Evolutionary conservation across 2,888 invertebrate species (phyloP).

Genomic region (Loripinus fragilis): DNA sequence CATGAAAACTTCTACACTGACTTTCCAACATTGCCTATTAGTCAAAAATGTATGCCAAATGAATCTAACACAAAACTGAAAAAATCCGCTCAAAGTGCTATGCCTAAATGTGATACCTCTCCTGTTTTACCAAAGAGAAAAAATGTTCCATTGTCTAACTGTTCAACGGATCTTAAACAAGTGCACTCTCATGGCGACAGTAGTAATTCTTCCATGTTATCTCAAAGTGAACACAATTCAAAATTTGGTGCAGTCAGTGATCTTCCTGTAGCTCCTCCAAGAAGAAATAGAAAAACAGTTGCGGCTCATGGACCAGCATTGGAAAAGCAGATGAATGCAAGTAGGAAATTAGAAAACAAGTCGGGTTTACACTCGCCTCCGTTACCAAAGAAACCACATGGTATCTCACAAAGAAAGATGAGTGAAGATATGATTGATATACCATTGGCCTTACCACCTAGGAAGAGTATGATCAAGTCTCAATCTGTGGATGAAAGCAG

Average conservation of each 20-base stretch:
- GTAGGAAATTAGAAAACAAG: neutral
- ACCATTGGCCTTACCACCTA: constrained; percentile 4
- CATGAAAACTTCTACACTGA: constrained; percentile 3
- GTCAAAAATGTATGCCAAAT: neutral
- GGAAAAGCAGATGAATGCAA: constrained; percentile 3
- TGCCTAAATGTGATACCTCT: neutral
- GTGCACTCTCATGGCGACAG: neutral
- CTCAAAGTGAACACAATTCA: neutral
- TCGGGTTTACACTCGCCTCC: neutral
- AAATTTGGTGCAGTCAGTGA: neutral
- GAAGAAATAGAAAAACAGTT: constrained; percentile 41
- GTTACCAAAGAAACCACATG: neutral
- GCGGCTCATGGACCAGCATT: neutral
- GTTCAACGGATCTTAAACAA: neutral
- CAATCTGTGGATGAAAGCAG: neutral
- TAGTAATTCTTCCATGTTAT: neutral
- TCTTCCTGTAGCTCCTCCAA: constrained; percentile 46
- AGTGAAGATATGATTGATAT: constrained; percentile 11
- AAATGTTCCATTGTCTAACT: neutral
- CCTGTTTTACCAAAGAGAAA: constrained; percentile 19
- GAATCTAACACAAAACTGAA: neutral
- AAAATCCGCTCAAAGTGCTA: no score
- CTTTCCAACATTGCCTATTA: neutral
- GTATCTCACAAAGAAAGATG: neutral
- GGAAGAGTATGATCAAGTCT: neutral